Conservation (phyloP, 2,888 invertebrate species). For the Cephus pulcher region DNA sequence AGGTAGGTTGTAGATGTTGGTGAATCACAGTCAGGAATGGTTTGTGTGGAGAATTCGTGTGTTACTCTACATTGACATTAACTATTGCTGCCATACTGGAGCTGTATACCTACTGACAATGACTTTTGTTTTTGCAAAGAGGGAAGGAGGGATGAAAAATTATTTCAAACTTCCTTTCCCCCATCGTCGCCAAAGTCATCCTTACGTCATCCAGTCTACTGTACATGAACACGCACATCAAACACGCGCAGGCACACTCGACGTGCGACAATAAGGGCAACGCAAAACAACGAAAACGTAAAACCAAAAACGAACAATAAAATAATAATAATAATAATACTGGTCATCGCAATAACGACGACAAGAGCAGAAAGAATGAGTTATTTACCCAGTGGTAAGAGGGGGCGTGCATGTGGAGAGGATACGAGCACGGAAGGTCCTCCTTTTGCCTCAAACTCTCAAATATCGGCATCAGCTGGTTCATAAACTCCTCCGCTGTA, state of each 20-base stretch:
- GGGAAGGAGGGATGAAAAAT: constrained; percentile 65
- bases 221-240: neutral
- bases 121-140: neutral
- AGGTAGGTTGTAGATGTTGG: constrained; percentile 48
- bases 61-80: neutral
- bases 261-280: constrained; percentile 33
- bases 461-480: constrained; percentile 95
- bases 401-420: constrained; percentile 85
- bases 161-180: constrained; percentile 56
- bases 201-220: neutral
- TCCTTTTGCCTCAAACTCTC: constrained; percentile 92
- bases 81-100: neutral
- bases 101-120: neutral
- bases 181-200: neutral
- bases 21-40: neutral
- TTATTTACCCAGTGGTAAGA: constrained; percentile 81
- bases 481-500: constrained; percentile 93
- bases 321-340: constrained; percentile 26
- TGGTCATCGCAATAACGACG: constrained; percentile 51
- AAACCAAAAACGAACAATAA: constrained; percentile 33
- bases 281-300: constrained; percentile 46
- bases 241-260: neutral
- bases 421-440: constrained; percentile 91
- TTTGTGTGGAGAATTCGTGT: neutral
- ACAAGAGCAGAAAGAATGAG: constrained; percentile 53